phyloP scores from a whole-genome alignment of 2,888 invertebrate species.

The Athalia rosae region DNA sequence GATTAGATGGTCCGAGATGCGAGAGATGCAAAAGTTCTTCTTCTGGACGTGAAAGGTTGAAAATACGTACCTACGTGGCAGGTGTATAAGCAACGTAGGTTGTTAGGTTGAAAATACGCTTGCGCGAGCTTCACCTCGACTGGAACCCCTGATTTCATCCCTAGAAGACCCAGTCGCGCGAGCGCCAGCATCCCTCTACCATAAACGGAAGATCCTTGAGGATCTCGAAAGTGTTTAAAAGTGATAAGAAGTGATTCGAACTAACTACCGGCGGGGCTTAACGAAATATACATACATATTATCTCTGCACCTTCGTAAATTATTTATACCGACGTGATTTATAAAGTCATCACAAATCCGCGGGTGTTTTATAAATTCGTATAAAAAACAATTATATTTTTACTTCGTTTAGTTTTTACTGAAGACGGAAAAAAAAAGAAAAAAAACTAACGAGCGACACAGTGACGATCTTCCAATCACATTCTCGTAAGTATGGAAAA shows the following conservation, averaged over 20 bases:
- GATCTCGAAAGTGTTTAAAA: neutral
- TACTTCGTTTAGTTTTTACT: too few species aligned
- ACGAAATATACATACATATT: neutral
- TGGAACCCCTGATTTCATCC: slow-evolving; percentile 42
- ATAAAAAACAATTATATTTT: too few species aligned
- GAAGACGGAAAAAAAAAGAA: too few species aligned
- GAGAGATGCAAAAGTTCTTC: slow-evolving; percentile 12
- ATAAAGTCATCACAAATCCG: too few species aligned
- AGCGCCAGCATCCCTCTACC: slow-evolving; percentile 39
- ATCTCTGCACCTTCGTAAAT: neutral
- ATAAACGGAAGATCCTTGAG: slow-evolving; percentile 16
- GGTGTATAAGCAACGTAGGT: slow-evolving; percentile 32
- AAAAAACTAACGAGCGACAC: too few species aligned
- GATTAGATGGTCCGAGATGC: neutral
- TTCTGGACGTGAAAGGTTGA: slow-evolving; percentile 18
- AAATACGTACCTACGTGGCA: slow-evolving; percentile 21
- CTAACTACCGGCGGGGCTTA: neutral
- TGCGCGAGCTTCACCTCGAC: slow-evolving; percentile 38
- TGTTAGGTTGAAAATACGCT: slow-evolving; percentile 20
- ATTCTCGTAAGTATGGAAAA: too few species aligned
- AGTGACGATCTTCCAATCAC: too few species aligned
- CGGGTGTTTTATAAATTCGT: too few species aligned
- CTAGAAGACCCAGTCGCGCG: slow-evolving; percentile 43
- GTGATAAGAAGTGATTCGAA: slow-evolving; percentile 5
- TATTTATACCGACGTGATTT: too few species aligned